phyloP scores from a whole-genome alignment of 2,888 invertebrate species.

The Tipula lateralis region DNA sequence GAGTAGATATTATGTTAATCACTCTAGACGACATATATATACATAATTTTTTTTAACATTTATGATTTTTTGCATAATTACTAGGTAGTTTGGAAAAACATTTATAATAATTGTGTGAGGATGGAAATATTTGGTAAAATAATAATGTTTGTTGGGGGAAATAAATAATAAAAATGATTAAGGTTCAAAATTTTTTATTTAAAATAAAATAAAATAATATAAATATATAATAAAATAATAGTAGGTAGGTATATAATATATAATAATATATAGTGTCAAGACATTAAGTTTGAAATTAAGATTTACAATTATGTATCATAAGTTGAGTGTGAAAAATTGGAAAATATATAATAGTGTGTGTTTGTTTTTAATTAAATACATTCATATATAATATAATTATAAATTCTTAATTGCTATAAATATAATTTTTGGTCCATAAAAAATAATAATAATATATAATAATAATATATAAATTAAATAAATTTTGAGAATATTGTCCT shows the following conservation, averaged over 20 bases:
- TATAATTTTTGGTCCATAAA: slow-evolving; percentile 28
- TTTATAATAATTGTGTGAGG: background rate
- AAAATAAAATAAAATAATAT: slow-evolving; percentile 24
- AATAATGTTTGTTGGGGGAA: background rate
- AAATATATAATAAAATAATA: slow-evolving; percentile 24
- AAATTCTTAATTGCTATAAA: slow-evolving; percentile 25
- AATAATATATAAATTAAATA: slow-evolving; percentile 9
- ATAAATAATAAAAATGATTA: background rate
- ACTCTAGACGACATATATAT: background rate
- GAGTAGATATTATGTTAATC: too few species aligned
- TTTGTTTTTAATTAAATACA: background rate
- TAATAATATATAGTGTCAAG: slow-evolving; percentile 20
- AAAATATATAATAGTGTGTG: background rate
- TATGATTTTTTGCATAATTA: background rate
- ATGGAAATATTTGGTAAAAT: background rate
- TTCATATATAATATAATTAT: background rate
- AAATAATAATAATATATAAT: background rate
- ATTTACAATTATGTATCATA: background rate
- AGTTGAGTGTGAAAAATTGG: background rate
- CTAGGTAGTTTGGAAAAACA: background rate
- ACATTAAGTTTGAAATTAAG: slow-evolving; percentile 6
- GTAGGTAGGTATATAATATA: slow-evolving; percentile 19
- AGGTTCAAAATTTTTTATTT: background rate
- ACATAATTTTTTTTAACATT: background rate
- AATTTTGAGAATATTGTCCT: background rate